Evolutionary conservation across 2,888 invertebrate species (phyloP).

Genomic region (Pelosia muscerda): DNA sequence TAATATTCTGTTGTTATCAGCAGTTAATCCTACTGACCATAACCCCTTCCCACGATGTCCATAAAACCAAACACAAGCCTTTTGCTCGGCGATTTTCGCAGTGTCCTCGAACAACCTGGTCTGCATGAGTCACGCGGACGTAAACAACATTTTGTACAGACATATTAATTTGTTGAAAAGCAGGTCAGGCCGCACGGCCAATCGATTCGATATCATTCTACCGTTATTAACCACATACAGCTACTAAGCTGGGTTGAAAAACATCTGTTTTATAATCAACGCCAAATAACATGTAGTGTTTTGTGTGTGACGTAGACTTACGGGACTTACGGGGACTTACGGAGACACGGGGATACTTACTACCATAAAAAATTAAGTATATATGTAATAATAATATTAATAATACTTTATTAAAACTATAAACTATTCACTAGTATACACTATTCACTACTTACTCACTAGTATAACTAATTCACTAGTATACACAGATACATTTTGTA

Average conservation of each 20-base stretch:
- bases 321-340: too few relatives aligned
- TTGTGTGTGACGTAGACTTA: too few relatives aligned
- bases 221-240: slow-evolving; percentile 31
- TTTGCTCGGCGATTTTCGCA: slow-evolving; percentile 21
- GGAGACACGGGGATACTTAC: too few relatives aligned
- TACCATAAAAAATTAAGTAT: too few relatives aligned
- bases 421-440: too few relatives aligned
- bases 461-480: too few relatives aligned
- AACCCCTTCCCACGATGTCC: background rate
- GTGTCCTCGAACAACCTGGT: slow-evolving; percentile 35
- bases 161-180: slow-evolving; percentile 44
- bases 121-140: slow-evolving; percentile 36
- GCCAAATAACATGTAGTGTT: background rate
- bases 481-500: too few relatives aligned
- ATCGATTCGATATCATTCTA: slow-evolving; percentile 38
- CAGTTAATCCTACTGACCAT: background rate
- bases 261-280: background rate
- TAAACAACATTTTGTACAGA: slow-evolving; percentile 23
- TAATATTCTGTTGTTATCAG: too few relatives aligned
- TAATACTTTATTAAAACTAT: too few relatives aligned
- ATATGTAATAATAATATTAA: too few relatives aligned
- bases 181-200: slow-evolving; percentile 41
- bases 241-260: background rate
- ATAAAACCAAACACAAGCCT: background rate
- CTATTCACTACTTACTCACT: too few relatives aligned